phyloP scores from a whole-genome alignment of 2,888 invertebrate genomes.

The Tyria jacobaeae region DNA sequence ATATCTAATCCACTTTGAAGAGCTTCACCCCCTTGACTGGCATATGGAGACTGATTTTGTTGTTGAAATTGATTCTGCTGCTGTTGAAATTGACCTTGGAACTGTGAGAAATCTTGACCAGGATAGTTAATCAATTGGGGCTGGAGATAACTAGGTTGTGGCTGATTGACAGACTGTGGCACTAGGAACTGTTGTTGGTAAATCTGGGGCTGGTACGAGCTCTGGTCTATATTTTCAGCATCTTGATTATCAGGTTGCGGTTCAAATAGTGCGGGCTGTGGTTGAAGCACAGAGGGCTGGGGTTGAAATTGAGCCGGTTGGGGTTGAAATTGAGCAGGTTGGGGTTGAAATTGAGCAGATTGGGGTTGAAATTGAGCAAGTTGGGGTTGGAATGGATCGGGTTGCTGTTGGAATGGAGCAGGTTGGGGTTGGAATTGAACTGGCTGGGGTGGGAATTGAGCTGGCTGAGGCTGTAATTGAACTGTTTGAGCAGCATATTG shows the following conservation, averaged over 20 bases:
- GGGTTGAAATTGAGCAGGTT: conserved; percentile 28
- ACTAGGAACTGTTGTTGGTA: conserved; percentile 44
- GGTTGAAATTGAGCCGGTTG: conserved; percentile 31
- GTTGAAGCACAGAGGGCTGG: conserved; percentile 31
- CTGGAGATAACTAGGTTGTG: conserved; percentile 47
- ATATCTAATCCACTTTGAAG: conserved; percentile 75
- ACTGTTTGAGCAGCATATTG: conserved; percentile 26
- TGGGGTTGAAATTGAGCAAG: conserved; percentile 58
- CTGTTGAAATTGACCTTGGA: conserved; percentile 33
- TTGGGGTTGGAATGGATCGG: conserved; percentile 59
- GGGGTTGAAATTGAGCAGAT: conserved; percentile 45
- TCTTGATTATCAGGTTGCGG: conserved; percentile 39
- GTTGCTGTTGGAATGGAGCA: conserved; percentile 47
- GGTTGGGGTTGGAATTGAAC: conserved; percentile 33
- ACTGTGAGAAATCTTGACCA: conserved; percentile 47
- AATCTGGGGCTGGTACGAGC: conserved; percentile 36
- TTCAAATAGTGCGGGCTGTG: conserved; percentile 29
- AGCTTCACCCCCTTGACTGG: conserved; percentile 57
- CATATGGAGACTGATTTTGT: conserved; percentile 43
- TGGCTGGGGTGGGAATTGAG: conserved; percentile 36
- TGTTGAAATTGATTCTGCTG: conserved; percentile 42
- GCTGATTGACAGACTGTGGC: conserved; percentile 29
- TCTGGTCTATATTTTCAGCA: conserved; percentile 39
- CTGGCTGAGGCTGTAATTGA: conserved; percentile 28
- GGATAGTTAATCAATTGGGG: conserved; percentile 53